A percentile compares a stretch with the other conserved stretches of the same genome.
Conservation (phyloP, 2,113 vertebrate genomes). For the Laticauda laticaudata region DNA sequence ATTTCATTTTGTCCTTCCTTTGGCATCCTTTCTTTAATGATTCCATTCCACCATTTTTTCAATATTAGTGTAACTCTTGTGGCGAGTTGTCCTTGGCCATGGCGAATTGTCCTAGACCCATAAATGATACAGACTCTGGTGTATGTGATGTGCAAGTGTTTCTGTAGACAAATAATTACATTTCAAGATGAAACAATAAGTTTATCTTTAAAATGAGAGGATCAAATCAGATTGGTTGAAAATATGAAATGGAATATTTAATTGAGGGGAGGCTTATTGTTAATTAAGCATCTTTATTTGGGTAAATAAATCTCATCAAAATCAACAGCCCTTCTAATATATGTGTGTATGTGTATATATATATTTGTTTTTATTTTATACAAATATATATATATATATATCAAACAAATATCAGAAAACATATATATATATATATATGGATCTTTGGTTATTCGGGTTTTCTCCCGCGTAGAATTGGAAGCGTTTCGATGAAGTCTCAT, state of each 20-base stretch:
- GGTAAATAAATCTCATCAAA: neutral
- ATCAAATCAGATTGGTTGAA: neutral
- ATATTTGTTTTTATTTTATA: too few species aligned
- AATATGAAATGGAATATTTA: neutral
- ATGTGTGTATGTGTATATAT: too few species aligned
- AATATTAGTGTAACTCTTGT: neutral
- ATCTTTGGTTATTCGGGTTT: too few species aligned
- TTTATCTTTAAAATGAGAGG: neutral
- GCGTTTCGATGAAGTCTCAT: too few species aligned
- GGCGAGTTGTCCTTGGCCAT: neutral
- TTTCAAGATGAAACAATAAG: neutral
- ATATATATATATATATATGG: too few species aligned
- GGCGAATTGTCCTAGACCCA: neutral
- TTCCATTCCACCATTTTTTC: neutral
- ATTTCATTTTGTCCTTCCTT: neutral
- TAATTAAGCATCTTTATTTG: neutral
- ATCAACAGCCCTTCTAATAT: neutral
- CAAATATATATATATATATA: too few species aligned
- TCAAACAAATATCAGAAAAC: too few species aligned
- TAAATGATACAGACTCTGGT: neutral
- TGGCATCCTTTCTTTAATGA: neutral
- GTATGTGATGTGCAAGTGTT: neutral
- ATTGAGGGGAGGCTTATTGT: neutral
- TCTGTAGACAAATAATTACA: neutral
- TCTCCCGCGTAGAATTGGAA: too few species aligned